Evolutionary conservation across 2,113 vertebrate species (phyloP).

Genomic region (Serilophus lunatus): DNA sequence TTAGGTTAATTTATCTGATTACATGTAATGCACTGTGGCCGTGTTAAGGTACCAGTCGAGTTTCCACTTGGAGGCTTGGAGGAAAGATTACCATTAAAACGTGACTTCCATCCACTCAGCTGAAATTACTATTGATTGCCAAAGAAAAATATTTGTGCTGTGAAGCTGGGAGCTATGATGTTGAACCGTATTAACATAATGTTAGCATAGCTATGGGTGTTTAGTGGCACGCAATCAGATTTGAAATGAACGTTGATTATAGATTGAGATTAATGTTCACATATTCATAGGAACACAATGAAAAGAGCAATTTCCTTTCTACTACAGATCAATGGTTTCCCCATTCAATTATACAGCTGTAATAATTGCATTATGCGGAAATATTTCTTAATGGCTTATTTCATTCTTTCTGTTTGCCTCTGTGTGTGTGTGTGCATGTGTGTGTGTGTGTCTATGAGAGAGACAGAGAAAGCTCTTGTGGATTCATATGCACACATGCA

Average conservation of each 20-base stretch:
- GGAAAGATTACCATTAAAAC: slow-evolving; percentile 83
- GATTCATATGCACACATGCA: slow-evolving; percentile 29
- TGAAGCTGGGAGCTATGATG: slow-evolving; percentile 84
- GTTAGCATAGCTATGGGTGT: slow-evolving; percentile 82
- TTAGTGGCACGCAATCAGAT: slow-evolving; percentile 85
- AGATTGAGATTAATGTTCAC: slow-evolving; percentile 93
- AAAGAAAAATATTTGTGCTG: slow-evolving; percentile 88
- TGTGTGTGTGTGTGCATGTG: not conserved
- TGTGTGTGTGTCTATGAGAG: not conserved
- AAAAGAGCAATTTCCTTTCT: slow-evolving; percentile 97
- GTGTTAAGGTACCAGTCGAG: slow-evolving; percentile 77
- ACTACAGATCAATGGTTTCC: slow-evolving; percentile 99
- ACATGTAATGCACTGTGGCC: slow-evolving; percentile 65
- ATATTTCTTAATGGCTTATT: slow-evolving; percentile 87
- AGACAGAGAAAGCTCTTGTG: not conserved
- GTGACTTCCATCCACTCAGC: slow-evolving; percentile 85
- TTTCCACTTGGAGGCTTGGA: slow-evolving; percentile 79
- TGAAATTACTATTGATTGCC: slow-evolving; percentile 89
- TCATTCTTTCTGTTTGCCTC: slow-evolving; percentile 77
- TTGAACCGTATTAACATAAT: slow-evolving; percentile 85
- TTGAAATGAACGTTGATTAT: slow-evolving; percentile 88
- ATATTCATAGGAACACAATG: slow-evolving; percentile 92
- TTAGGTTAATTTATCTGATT: slow-evolving; percentile 84
- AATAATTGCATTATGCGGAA: slow-evolving; percentile 94
- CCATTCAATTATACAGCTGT: slow-evolving; percentile 98